Conservation (phyloP, 2,888 invertebrate species). For the Podotricha telesiphe region DNA sequence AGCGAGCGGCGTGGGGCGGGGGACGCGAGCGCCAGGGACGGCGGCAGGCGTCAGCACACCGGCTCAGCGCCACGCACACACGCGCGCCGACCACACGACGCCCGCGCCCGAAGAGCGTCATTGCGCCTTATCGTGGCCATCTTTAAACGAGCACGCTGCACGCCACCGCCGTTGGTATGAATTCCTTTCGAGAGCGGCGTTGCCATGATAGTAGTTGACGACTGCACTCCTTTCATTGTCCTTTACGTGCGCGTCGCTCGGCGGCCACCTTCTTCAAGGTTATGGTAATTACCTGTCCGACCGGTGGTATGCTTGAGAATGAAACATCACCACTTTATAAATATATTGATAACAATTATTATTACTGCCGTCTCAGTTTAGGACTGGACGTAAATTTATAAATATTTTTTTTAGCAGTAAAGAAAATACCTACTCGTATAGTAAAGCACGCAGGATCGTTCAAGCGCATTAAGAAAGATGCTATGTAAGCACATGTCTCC, state of each 20-base stretch:
- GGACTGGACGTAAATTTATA: not conserved
- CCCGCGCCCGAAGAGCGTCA: slow-evolving; percentile 79
- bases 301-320: slow-evolving; percentile 68
- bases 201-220: slow-evolving; percentile 59
- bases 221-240: slow-evolving; percentile 73
- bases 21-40: slow-evolving; percentile 70
- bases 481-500: slow-evolving; percentile 38
- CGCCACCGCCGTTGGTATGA: slow-evolving; percentile 76
- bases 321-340: slow-evolving; percentile 46
- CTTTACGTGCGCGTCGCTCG: slow-evolving; percentile 55
- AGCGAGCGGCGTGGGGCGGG: slow-evolving; percentile 43
- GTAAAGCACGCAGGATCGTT: slow-evolving; percentile 19
- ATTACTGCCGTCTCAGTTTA: not conserved
- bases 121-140: slow-evolving; percentile 81
- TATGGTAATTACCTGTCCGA: slow-evolving; percentile 71
- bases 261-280: slow-evolving; percentile 67
- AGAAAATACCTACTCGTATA: slow-evolving; percentile 3
- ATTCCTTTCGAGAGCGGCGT: slow-evolving; percentile 73
- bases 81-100: slow-evolving; percentile 68
- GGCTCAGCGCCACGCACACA: slow-evolving; percentile 71
- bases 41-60: slow-evolving; percentile 63
- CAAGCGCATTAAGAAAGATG: slow-evolving; percentile 16
- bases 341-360: slow-evolving; percentile 1
- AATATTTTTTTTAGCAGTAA: not conserved
- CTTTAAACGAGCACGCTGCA: slow-evolving; percentile 80